Base-by-base conservation (phyloP, 2,888 invertebrate genomes). In the Drosophila subquinaria region DNA sequence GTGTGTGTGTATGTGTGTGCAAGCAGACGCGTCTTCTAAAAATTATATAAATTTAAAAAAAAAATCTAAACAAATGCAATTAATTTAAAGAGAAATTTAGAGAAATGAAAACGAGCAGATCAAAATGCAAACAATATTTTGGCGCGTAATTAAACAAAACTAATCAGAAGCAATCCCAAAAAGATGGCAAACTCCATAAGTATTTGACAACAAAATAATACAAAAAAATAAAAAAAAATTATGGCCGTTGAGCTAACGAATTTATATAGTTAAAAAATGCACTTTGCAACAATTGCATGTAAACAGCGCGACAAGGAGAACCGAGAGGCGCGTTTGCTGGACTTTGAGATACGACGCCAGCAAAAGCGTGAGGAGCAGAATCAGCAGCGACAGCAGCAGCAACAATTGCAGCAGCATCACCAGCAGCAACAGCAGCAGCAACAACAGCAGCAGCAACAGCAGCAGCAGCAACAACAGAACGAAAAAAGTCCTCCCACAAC, bases 261-360 rank as follows among this genome's bases (percentile, higher is more conserved):
- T 82, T 84, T 80, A 78, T 80, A 73, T 86, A 86, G 89, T 82
- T 81, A 86, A 89, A 86, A 89, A 86, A 86, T 86, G 86, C 86
- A 86, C 87, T 86, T 86, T 86, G 86, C 86, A 84, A 89, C 89
- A 89, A 89, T 89, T 89, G 89, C 89, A 89, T 87, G 89, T 85
- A 87, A 89, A 85, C 84, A 93, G 93, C 90, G 92, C 80, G 93
- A 93, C 74, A 92, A 92, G 78, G 93, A 93, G 76, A 91, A 92
- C 69, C 92, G 92, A 51, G 93, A 93, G 88, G 92, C 93, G 69
- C 92, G 93, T 70, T 90, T 93, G 76, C 85, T 93, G 73, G 93
- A 93, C 84, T 91, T 92, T 75, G 93, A 93, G 81, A 93, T 93
- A 67, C 89, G 93, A 17, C 92, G 92, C 27, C 92, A 92, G 73